Percentiles rank a stretch among this genome's conserved stretches.
phyloP scores from a whole-genome alignment of 2,888 invertebrate species.

The Nomada lathburiana region DNA sequence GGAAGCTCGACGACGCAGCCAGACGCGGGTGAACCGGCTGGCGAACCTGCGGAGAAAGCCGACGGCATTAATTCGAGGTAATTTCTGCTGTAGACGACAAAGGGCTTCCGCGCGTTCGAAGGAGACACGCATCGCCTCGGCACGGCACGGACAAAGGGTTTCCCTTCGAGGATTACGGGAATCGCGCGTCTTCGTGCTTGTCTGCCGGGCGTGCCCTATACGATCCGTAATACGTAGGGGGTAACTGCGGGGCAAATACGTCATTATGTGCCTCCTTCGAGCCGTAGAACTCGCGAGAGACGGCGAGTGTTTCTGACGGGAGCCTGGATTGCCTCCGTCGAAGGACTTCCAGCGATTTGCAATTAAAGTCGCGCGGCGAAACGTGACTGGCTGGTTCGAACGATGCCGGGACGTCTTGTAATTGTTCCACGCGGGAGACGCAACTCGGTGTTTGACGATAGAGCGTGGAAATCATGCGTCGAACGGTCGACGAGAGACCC shows the following conservation, averaged over 20 bases:
- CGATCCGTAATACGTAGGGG: conserved; percentile 6
- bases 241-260: conserved; percentile 32
- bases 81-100: conserved; percentile 64
- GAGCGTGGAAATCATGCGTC: too few species aligned
- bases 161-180: conserved; percentile 39
- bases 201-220: conserved; percentile 3
- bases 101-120: conserved; percentile 57
- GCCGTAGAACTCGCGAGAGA: neutral
- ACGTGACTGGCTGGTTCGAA: too few species aligned
- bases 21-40: neutral
- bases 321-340: conserved; percentile 6
- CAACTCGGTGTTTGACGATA: neutral
- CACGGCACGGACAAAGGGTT: conserved; percentile 51
- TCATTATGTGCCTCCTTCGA: neutral
- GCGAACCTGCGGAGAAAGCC: conserved; percentile 29
- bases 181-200: conserved; percentile 50
- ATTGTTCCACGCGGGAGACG: neutral
- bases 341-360: neutral
- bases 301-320: conserved; percentile 4
- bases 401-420: neutral
- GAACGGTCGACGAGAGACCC: too few species aligned
- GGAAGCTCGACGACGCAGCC: conserved; percentile 20
- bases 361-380: neutral
- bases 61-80: conserved; percentile 64
- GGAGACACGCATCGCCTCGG: conserved; percentile 49